Evolutionary conservation across 2,888 invertebrate genomes (phyloP).

Genomic region (Drosophila falleni): DNA sequence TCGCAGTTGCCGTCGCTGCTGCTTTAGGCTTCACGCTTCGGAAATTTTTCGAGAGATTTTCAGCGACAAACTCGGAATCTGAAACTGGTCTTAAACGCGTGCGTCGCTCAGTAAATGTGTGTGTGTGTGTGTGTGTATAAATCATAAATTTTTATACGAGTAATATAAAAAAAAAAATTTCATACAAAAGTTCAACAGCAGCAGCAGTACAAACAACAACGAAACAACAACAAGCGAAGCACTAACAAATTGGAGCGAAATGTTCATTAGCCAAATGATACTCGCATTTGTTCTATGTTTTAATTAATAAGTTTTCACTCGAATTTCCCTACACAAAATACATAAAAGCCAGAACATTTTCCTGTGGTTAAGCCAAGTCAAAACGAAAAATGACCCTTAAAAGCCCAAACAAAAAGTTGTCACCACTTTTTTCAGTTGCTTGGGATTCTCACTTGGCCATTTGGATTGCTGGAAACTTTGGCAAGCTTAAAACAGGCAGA

Average conservation of each 20-base stretch:
- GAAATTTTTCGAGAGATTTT: conserved; percentile 68
- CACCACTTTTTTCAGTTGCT: conserved; percentile 21
- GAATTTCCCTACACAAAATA: conserved; percentile 37
- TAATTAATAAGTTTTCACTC: conserved; percentile 65
- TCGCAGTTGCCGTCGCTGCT: conserved; percentile 15
- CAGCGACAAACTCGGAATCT: conserved; percentile 61
- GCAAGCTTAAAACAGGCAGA: conserved; percentile 5
- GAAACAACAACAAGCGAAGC: conserved; percentile 11
- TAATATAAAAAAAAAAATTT: conserved; percentile 52
- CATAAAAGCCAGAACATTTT: conserved; percentile 29
- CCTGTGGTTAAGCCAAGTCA: conserved; percentile 33
- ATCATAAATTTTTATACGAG: conserved; percentile 61
- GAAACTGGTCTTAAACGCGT: conserved; percentile 67
- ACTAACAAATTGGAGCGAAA: conserved; percentile 26
- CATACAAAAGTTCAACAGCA: conserved; percentile 54
- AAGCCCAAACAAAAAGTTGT: conserved; percentile 16
- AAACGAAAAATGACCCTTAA: conserved; percentile 38
- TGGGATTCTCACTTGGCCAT: conserved; percentile 19
- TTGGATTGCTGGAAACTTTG: conserved; percentile 15
- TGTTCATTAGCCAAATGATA: conserved; percentile 52
- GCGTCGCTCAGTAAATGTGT: conserved; percentile 30
- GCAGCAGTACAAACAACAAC: conserved; percentile 11
- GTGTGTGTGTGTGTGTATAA: conserved; percentile 47
- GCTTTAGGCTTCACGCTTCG: conserved; percentile 66
- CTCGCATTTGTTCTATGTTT: conserved; percentile 40